These are phyloP conservation scores for Leptocoma aspasia DNA, from an alignment of 2,113 vertebrate genomes.

Conservation along the genomic window DNA sequence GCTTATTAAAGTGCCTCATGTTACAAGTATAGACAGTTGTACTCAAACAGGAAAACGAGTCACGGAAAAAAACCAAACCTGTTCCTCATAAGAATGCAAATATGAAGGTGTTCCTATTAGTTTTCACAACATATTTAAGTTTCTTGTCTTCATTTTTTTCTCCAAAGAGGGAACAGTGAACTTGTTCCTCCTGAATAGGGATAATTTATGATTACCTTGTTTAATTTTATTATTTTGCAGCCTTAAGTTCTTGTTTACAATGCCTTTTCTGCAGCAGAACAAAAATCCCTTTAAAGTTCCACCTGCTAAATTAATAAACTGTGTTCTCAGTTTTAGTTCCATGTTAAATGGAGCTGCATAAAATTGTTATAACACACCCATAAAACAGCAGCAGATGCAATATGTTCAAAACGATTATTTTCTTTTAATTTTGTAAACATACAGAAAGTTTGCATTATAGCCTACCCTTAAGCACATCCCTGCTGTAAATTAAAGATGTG, in stretches of 20 bases:
- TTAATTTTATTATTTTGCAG: neutral
- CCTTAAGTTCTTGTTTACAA: neutral
- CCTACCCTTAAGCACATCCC: neutral
- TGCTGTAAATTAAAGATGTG: neutral
- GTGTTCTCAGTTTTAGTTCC: neutral
- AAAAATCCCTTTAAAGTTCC: conserved; percentile 2
- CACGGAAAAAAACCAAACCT: neutral
- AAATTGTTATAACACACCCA: neutral
- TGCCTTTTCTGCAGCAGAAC: neutral
- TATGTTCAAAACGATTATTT: conserved; percentile 1
- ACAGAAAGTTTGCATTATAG: neutral
- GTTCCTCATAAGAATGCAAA: neutral
- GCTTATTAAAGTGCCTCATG: neutral
- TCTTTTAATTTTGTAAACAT: conserved; percentile 16
- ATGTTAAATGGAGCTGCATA: conserved; percentile 12
- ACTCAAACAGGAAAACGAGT: neutral
- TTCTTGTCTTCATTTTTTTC: neutral
- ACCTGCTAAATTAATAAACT: conserved; percentile 9
- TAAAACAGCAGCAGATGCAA: conserved; percentile 27
- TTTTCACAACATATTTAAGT: neutral
- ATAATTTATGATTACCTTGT: neutral
- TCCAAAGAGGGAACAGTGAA: neutral
- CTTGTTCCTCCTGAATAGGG: neutral
- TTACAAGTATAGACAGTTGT: neutral
- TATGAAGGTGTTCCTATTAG: neutral